Evolutionary conservation across 2,797 vertebrate species (phyloP).

Genomic region (Pangasius larnaudii): DNA sequence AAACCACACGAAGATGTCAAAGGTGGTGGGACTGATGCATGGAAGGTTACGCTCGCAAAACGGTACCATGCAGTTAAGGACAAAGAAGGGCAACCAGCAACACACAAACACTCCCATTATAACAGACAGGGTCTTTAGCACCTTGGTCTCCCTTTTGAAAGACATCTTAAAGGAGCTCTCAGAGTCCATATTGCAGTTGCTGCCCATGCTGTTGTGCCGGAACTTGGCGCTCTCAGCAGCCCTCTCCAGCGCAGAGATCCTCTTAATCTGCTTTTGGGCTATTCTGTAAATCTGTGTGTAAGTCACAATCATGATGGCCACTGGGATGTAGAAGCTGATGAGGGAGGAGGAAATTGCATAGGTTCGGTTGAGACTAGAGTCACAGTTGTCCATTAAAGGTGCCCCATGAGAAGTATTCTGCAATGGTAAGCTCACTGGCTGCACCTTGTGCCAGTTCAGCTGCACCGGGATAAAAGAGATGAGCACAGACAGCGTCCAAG

Average conservation of each 20-base stretch:
- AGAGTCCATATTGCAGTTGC: slow-evolving; percentile 83
- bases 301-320: slow-evolving; percentile 97
- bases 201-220: slow-evolving; percentile 85
- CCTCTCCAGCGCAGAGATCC: slow-evolving; percentile 93
- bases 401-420: slow-evolving; percentile 77
- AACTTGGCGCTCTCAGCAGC: slow-evolving; percentile 95
- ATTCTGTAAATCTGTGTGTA: slow-evolving; percentile 99
- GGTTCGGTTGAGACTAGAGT: slow-evolving; percentile 94
- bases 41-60: slow-evolving; percentile 88
- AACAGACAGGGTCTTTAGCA: slow-evolving; percentile 94
- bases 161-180: slow-evolving; percentile 97
- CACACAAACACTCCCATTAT: slow-evolving; percentile 99
- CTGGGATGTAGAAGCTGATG: slow-evolving; percentile 98
- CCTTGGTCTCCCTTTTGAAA: slow-evolving; percentile 97
- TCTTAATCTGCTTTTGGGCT: slow-evolving; percentile 93
- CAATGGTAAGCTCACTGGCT: slow-evolving; percentile 69
- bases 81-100: slow-evolving; percentile 97
- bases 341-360: slow-evolving; percentile 98
- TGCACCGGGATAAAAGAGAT: slow-evolving; percentile 99
- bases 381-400: slow-evolving; percentile 83
- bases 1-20: slow-evolving; percentile 97
- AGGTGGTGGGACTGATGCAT: slow-evolving; percentile 93
- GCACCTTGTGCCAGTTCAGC: slow-evolving; percentile 96
- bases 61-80: slow-evolving; percentile 98
- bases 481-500: slow-evolving; percentile 93